These are phyloP conservation scores for Porites australiensis DNA, from an alignment of 64 coral and sea anemone species.

Conservation along the genomic window DNA sequence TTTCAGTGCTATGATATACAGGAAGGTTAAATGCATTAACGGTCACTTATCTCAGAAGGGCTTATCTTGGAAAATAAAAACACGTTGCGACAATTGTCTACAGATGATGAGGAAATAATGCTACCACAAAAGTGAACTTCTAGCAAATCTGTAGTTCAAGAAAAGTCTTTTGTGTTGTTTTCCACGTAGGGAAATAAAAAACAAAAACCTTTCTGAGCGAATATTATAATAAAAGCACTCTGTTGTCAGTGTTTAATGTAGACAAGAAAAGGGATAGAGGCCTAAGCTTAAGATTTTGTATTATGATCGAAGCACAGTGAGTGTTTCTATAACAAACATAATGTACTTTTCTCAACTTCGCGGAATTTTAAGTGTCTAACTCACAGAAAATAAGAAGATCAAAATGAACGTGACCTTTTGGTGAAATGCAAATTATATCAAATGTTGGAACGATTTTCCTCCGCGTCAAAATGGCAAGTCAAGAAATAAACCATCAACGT, in stretches of 20 bases:
- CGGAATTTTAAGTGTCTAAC: not conserved
- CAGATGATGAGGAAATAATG: not conserved
- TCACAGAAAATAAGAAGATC: not conserved
- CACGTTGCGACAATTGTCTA: not conserved
- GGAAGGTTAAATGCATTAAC: too few species aligned
- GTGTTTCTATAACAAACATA: not conserved
- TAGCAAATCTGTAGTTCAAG: not conserved
- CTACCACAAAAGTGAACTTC: not conserved
- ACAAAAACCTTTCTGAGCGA: not conserved
- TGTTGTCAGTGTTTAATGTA: too few species aligned
- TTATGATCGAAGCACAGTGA: not conserved
- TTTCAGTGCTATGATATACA: too few species aligned
- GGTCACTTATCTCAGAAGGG: not conserved
- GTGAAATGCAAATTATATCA: too few species aligned
- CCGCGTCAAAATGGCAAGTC: too few species aligned
- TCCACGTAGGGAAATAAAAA: not conserved
- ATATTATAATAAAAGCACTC: not conserved
- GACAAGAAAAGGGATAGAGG: not conserved
- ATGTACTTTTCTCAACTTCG: not conserved
- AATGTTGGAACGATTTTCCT: too few species aligned
- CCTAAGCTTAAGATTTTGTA: not conserved
- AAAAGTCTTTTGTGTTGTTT: not conserved
- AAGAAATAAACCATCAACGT: not conserved
- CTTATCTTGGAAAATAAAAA: not conserved
- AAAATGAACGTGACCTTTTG: not conserved